These are phyloP conservation scores for Melanophora roralis DNA, from an alignment of 2,888 invertebrate species.

Conservation along the genomic window DNA sequence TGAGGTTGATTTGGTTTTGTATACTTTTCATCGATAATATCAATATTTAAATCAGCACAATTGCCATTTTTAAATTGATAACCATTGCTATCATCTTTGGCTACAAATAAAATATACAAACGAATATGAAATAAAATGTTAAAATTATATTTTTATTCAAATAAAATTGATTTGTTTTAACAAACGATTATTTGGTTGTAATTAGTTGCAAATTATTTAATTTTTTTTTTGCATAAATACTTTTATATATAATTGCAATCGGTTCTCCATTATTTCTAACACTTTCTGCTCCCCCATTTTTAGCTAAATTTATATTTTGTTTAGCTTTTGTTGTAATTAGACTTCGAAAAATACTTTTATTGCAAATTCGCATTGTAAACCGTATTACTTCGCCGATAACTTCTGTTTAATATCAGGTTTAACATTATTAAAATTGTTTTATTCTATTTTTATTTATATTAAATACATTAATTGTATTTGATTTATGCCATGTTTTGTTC, in stretches of 20 bases:
- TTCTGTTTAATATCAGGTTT: conserved; percentile 20
- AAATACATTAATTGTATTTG: not conserved
- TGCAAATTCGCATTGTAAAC: conserved; percentile 37
- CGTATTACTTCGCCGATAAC: conserved; percentile 5
- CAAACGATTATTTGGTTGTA: too few relatives aligned
- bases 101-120: conserved; percentile 12
- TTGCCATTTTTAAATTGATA: conserved; percentile 65
- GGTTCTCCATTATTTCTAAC: conserved; percentile 17
- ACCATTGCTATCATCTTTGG: conserved; percentile 59
- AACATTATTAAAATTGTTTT: conserved; percentile 5
- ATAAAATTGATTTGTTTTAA: too few relatives aligned
- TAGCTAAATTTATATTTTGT: conserved; percentile 18
- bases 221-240: conserved; percentile 6
- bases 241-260: conserved; percentile 43
- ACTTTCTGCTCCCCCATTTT: not conserved
- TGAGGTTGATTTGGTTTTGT: conserved; percentile 66
- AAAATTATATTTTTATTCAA: not conserved
- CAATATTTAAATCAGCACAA: conserved; percentile 50
- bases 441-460: not conserved
- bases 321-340: conserved; percentile 12
- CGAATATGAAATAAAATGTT: not conserved
- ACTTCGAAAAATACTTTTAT: not conserved
- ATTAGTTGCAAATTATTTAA: too few relatives aligned
- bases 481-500: conserved; percentile 8
- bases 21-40: conserved; percentile 66